Conservation (phyloP, 2,888 invertebrate species). For the Rhaphigaster nebulosa region DNA sequence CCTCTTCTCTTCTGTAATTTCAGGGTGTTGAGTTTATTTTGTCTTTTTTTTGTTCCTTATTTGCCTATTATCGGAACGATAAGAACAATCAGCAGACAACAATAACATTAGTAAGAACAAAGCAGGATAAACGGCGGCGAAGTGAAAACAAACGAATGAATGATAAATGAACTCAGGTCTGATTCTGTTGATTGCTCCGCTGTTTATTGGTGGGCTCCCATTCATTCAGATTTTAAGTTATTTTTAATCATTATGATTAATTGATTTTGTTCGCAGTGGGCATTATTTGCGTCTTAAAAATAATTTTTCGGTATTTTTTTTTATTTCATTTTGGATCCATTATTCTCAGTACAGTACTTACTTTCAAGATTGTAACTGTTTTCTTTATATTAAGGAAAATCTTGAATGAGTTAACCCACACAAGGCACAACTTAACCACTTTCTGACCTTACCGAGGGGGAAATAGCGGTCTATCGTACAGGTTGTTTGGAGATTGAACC, state of each 20-base stretch:
- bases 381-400: too few species aligned
- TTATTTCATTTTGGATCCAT: too few species aligned
- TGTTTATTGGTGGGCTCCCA: not conserved
- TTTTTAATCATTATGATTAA: not conserved
- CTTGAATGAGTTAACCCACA: not conserved
- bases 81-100: not conserved
- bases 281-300: too few species aligned
- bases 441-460: not conserved
- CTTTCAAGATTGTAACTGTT: too few species aligned
- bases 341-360: too few species aligned
- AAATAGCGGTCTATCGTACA: constrained; percentile 34
- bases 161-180: constrained; percentile 1
- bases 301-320: too few species aligned
- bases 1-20: not conserved
- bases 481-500: not conserved
- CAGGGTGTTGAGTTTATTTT: not conserved
- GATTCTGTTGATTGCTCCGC: not conserved
- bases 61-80: not conserved
- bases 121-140: not conserved
- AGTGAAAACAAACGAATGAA: constrained; percentile 35
- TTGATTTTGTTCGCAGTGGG: not conserved
- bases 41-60: not conserved
- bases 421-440: not conserved
- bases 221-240: constrained; percentile 14
- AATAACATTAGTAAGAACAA: constrained; percentile 2